Evolutionary conservation across 2,797 vertebrate genomes (phyloP), one percentile per base, ranked within the genome.

Genomic region (Bradypodion pumilum): DNA sequence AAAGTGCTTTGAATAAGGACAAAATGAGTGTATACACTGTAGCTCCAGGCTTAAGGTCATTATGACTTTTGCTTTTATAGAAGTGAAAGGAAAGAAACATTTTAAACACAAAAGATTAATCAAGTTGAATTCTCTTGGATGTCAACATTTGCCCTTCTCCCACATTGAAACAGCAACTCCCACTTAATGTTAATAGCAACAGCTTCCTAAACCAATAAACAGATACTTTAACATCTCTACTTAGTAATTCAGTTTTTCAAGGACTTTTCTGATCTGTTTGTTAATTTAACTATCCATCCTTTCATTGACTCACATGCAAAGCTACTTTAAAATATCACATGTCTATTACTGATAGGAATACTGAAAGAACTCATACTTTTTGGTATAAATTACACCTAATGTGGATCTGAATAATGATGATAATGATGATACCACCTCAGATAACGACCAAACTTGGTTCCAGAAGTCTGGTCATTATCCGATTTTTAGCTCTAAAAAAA

Each of bases 21-120:
- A 81, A 83, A 89, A 89, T 85, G 83, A 79, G 80, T 88, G 88
- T 84, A 72, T 81, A 87, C 78, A 60, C 84, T 82, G 83, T 88
- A 90, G 84, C 88, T 91, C 86, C 88, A 1, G 78, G 83, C 84
- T 89, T 86, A 88, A 87, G 56, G 85, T 87, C 85, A 89, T 76
- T 79, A 87, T 74, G 88, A 88, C 84, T 75, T 87, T 89, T 84
- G 72, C 74, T 92, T 89, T 90, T 88, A 65, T 77, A 68, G 62
- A 1, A 87, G 40, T 80, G 78, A 89, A 92, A 87, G 81, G 65
- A 84, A 69, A 60, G 89, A 74, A 70, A 78, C 81, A 84, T 83
- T 78, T 93, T 87, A 94, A 88, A 60, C 75, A 52, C 84, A 25
- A 63, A 94, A 90, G 86, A 82, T 52, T 77, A 92, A 93, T 85